Conservation (phyloP, 2,113 vertebrate genomes). For the Panthera leo region DNA sequence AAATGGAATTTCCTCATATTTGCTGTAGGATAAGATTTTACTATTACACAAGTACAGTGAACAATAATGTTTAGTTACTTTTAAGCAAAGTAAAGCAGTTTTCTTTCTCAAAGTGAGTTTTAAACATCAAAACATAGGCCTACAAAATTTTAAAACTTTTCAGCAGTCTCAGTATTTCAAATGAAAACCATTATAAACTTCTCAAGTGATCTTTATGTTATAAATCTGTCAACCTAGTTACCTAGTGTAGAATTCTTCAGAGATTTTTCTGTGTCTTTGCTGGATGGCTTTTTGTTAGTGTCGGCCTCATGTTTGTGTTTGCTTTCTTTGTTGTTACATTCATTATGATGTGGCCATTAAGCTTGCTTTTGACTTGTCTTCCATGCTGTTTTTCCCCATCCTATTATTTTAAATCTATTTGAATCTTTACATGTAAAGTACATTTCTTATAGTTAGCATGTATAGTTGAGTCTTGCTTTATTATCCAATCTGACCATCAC, state of each 20-base stretch:
- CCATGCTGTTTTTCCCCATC: neutral
- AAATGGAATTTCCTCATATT: constrained; percentile 32
- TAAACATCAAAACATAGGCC: constrained; percentile 81
- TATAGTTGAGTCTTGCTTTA: neutral
- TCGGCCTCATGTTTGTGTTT: constrained; percentile 80
- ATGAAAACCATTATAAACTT: constrained; percentile 64
- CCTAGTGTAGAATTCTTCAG: constrained; percentile 72
- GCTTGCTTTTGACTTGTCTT: neutral
- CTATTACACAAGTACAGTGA: constrained; percentile 76
- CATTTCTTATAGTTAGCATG: neutral
- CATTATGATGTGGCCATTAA: constrained; percentile 78
- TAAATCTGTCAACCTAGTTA: constrained; percentile 69
- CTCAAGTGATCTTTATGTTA: constrained; percentile 38
- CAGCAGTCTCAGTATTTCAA: constrained; percentile 72
- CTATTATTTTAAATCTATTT: neutral
- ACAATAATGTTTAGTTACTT: constrained; percentile 76
- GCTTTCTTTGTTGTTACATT: constrained; percentile 83
- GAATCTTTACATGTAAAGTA: neutral
- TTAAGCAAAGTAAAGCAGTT: constrained; percentile 62
- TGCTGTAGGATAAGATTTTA: constrained; percentile 70
- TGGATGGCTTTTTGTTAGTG: constrained; percentile 75
- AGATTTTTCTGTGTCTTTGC: constrained; percentile 78
- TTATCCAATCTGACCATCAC: neutral
- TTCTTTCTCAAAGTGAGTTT: constrained; percentile 70
- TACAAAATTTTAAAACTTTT: constrained; percentile 83